Base-by-base conservation (phyloP, 2,113 vertebrate species). In the Hyaena hyaena region DNA sequence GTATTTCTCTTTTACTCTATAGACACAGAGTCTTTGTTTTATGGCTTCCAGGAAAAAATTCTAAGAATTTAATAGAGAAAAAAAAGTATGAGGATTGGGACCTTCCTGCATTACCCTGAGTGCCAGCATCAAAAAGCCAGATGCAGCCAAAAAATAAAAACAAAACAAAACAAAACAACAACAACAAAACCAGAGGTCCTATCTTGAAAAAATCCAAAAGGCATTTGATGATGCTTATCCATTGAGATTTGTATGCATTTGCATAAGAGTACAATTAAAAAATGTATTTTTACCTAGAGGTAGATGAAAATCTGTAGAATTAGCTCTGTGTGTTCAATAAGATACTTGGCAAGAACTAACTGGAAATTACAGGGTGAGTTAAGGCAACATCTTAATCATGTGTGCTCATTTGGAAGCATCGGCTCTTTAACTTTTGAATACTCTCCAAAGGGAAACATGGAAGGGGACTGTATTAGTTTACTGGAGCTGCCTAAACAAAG, bases 11-110 rank as follows among this genome's bases (percentile, higher is more conserved):
- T 96, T 94, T 88, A 39, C 91, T 96, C 93, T 88, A 63, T 97
- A 98, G 88, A 96, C 39, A 96, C 17, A 90, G 26, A 76, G 69
- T 23, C 26, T 95, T 97, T 96, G 85, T 96, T 50, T 93, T 93
- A 55, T 63, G 81, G 55, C 58, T 96, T 96, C 53, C 65, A 85
- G 86, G 79, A 88, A 94, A 50, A 97, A 97, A 96, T 90, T 45
- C 35, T 73, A 76, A 73, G 69, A 93, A 96, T 79, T 79, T 88
- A 94, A 77, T 21, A 65, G 45, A 45, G 2, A 12, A 71, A 82
- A 79, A 39, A 53, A 3, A 10, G 2, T 74, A 50, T 71, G n/a
- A 69, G 3, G 6, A 16, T 53, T 92, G 79, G 50, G 11, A 80
- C 39, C 33, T 77, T 11, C 24, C 23, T 95, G 35, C 48, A 71